phyloP scores from a whole-genome alignment of 2,797 vertebrate species.

The Dicrostonyx torquatus region DNA sequence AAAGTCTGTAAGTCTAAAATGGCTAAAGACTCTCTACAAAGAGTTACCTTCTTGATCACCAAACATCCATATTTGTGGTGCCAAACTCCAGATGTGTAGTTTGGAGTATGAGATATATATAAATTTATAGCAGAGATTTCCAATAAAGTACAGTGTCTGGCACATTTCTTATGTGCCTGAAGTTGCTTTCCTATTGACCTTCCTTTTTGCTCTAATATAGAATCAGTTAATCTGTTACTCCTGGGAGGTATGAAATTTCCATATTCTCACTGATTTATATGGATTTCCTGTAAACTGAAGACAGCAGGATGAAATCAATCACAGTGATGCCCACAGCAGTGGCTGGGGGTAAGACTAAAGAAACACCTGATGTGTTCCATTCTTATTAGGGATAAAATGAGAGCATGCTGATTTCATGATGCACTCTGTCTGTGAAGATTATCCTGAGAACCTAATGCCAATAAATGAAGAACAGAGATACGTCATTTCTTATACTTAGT shows the following conservation, averaged over 20 bases:
- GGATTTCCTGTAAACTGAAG: constrained; percentile 79
- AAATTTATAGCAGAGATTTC: background rate
- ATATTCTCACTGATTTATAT: constrained; percentile 79
- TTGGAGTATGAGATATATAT: background rate
- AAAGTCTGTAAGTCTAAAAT: background rate
- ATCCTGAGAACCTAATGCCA: background rate
- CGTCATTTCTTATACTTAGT: constrained; percentile 10
- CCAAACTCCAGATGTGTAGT: background rate
- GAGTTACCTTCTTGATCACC: background rate
- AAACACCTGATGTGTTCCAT: constrained; percentile 70
- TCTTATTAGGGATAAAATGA: constrained; percentile 64
- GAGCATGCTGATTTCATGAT: constrained; percentile 2
- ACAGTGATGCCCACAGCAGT: constrained; percentile 55
- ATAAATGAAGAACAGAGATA: constrained; percentile 30
- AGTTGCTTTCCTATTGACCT: constrained; percentile 63
- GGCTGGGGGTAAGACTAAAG: background rate
- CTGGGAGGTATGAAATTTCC: constrained; percentile 76
- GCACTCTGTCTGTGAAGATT: background rate
- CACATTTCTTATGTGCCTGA: constrained; percentile 11
- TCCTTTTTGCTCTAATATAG: constrained; percentile 69
- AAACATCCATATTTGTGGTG: background rate
- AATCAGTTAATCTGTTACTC: constrained; percentile 75
- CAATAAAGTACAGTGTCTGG: background rate
- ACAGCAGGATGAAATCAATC: constrained; percentile 74
- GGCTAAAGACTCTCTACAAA: background rate